Evolutionary conservation across 2,797 vertebrate genomes (phyloP).

Genomic region (Manis pentadactyla): DNA sequence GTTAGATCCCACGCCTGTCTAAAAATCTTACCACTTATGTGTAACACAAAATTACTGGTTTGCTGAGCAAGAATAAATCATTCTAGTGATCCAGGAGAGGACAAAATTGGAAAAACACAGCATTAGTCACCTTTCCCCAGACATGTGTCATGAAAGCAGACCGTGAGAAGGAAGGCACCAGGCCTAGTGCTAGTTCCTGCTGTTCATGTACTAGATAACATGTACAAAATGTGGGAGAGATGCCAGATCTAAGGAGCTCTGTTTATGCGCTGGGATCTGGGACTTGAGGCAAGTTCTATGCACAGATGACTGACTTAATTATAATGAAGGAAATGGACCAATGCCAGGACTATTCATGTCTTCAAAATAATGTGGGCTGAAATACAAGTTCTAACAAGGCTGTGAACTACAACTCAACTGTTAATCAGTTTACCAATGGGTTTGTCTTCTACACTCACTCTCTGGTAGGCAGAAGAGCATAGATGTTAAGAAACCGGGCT

Average conservation of each 20-base stretch:
- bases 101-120: slow-evolving; percentile 25
- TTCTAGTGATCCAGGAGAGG: not conserved
- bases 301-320: not conserved
- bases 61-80: slow-evolving; percentile 21
- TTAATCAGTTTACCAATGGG: not conserved
- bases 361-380: slow-evolving; percentile 23
- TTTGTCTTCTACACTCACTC: not conserved
- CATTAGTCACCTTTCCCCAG: not conserved
- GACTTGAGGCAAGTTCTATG: not conserved
- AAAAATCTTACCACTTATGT: slow-evolving; percentile 21
- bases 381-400: not conserved
- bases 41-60: slow-evolving; percentile 49
- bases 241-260: not conserved
- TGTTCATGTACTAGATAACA: not conserved
- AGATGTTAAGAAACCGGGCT: not conserved
- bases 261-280: rapidly evolving
- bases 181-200: not conserved
- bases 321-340: slow-evolving; percentile 28
- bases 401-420: not conserved
- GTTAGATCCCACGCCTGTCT: slow-evolving; percentile 16
- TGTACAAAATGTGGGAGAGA: not conserved
- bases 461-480: not conserved
- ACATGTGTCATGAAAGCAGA: not conserved
- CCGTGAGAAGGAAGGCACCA: not conserved
- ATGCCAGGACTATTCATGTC: not conserved